Conservation (phyloP, 1,140 invertebrate genomes). For the Bombus balteatus region DNA sequence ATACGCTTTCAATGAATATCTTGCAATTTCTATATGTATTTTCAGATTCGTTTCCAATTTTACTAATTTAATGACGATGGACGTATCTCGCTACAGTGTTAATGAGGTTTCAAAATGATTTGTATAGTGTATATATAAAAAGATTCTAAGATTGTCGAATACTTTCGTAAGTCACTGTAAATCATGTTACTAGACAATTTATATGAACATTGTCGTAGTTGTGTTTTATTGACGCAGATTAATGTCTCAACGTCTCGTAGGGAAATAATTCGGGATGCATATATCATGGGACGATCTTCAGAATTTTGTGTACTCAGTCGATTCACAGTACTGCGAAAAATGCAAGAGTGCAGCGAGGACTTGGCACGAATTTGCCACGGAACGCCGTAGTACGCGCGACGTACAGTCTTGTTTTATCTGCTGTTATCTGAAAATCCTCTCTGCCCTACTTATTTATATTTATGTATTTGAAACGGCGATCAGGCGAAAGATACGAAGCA, state of each 20-base stretch:
- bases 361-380: slow-evolving; percentile 40
- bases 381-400: not conserved
- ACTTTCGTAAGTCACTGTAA: too few species aligned
- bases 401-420: slow-evolving; percentile 22
- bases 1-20: too few species aligned
- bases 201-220: not conserved
- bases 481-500: slow-evolving; percentile 7
- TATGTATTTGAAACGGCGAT: slow-evolving; percentile 34
- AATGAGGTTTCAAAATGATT: too few species aligned
- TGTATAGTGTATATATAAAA: too few species aligned
- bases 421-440: slow-evolving; percentile 34
- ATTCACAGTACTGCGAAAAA: slow-evolving; percentile 21
- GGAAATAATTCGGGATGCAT: not conserved
- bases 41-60: too few species aligned
- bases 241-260: not conserved
- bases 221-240: not conserved
- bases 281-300: not conserved
- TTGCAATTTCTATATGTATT: too few species aligned
- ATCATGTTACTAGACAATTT: not conserved
- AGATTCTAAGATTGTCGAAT: too few species aligned
- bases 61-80: too few species aligned
- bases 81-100: too few species aligned
- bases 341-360: not conserved
- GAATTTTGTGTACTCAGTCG: not conserved
- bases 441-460: slow-evolving; percentile 44